phyloP scores from a whole-genome alignment of 2,888 invertebrate species.

The Harpalus rufipes region DNA sequence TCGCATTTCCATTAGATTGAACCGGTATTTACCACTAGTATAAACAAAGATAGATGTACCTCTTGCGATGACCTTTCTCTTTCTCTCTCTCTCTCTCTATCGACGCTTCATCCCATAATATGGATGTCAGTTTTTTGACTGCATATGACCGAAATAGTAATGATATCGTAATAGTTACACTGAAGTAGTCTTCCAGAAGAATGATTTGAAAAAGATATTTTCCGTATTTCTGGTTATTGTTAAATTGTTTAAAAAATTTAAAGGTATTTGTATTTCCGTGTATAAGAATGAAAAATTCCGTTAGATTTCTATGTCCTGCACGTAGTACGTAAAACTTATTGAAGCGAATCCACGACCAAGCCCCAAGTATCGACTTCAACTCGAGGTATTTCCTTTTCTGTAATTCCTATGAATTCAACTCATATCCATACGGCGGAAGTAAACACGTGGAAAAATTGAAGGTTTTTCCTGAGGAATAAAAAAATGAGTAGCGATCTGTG shows the following conservation, averaged over 20 bases:
- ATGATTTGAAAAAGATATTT: neutral
- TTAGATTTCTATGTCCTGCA: neutral
- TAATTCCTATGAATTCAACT: conserved; percentile 6
- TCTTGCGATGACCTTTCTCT: too few relatives aligned
- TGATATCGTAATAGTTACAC: too few relatives aligned
- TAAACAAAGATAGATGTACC: too few relatives aligned
- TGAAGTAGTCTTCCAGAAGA: neutral
- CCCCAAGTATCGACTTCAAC: neutral
- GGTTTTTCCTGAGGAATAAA: conserved; percentile 44
- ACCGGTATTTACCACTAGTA: too few relatives aligned
- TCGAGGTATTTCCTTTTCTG: neutral
- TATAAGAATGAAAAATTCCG: neutral
- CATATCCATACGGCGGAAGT: conserved; percentile 35
- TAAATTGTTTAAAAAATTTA: conserved; percentile 8
- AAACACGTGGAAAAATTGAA: conserved; percentile 53
- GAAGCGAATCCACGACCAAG: neutral
- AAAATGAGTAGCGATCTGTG: conserved; percentile 51
- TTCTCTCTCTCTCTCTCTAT: too few relatives aligned
- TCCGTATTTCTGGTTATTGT: neutral
- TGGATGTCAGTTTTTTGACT: too few relatives aligned
- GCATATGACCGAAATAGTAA: too few relatives aligned
- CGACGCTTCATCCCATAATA: too few relatives aligned
- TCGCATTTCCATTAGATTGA: too few relatives aligned
- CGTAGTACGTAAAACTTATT: neutral
- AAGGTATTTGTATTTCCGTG: neutral